Evolutionary conservation across 2,888 invertebrate species (phyloP), one percentile per base, ranked within the genome.

Genomic region (Stenurella melanura): DNA sequence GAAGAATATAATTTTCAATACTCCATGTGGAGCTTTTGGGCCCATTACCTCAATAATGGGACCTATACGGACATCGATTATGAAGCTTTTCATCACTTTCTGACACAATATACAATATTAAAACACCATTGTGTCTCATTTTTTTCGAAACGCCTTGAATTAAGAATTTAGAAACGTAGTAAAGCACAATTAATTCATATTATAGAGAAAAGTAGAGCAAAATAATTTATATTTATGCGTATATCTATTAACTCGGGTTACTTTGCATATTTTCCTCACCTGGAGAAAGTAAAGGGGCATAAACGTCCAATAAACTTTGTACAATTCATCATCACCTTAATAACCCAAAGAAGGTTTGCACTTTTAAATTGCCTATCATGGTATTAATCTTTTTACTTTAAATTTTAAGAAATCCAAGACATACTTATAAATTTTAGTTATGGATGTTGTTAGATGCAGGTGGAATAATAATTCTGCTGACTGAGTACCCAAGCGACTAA

Each of bases 261-360:
- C 42, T 34, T 19, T 64, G 30, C 30, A 26, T 61, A 38, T 38
- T 64, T 38, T 64, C 19, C 64, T 64, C 64, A 61, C 38, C 64
- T 17, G 64, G 42, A 34, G 42, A 30, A 64, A 42, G 38, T 42
- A 42, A 42, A 42, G 11, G 38, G 42, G 42, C 64, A 64, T 34
- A 19, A 42, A 34, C 42, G 42, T 64, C 17, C n/a, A 50, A 50
- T 64, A 64, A 64, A 64, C 17, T 38, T 64, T 64, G 12, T 18
- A 42, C 64, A 42, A 64, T 64, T 64, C 64, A 64, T 64, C 64
- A 64, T 64, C 64, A 64, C 38, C 38, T 64, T 64, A 38, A 64
- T 64, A 42, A 64, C 38, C 18, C 26, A 17, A 17, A 63, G 18
- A 64, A 64, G 42, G 19, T 50, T 50, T 50, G 0, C 50, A n/a